Evolutionary conservation across 1,140 invertebrate genomes (phyloP).

Genomic region (Watersipora subatra): DNA sequence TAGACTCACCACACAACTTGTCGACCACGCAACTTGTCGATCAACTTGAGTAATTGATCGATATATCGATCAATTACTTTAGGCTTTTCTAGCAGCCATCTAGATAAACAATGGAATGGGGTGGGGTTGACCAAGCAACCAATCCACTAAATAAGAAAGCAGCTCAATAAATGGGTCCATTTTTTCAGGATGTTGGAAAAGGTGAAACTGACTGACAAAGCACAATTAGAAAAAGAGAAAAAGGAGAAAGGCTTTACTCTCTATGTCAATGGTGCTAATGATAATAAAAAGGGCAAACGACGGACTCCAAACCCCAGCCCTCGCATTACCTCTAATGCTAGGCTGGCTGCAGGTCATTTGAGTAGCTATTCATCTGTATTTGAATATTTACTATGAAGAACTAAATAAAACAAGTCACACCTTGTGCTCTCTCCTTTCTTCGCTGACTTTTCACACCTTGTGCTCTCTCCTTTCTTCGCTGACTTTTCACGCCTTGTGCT

Average conservation of each 20-base stretch:
- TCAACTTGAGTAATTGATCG: not conserved
- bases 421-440: too few relatives aligned
- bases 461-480: too few relatives aligned
- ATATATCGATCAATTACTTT: not conserved
- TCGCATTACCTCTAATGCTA: not conserved
- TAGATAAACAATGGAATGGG: too few relatives aligned
- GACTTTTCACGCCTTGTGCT: too few relatives aligned
- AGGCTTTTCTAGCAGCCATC: not conserved
- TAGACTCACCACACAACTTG: not conserved
- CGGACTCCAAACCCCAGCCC: not conserved
- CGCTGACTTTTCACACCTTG: too few relatives aligned
- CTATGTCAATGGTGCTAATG: conserved; percentile 36
- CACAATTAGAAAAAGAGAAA: conserved; percentile 28
- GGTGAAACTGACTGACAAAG: conserved; percentile 24
- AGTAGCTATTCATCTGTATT: not conserved
- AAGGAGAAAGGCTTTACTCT: conserved; percentile 38
- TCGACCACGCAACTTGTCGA: not conserved
- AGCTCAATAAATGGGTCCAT: too few relatives aligned
- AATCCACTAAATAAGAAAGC: too few relatives aligned
- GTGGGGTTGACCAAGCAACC: too few relatives aligned
- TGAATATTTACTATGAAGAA: too few relatives aligned
- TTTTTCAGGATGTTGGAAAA: conserved; percentile 27
- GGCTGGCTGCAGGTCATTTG: not conserved
- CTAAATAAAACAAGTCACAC: too few relatives aligned
- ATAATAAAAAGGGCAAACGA: conserved; percentile 7